phyloP scores from a whole-genome alignment of 2,888 invertebrate species.

The Apamea crenata region DNA sequence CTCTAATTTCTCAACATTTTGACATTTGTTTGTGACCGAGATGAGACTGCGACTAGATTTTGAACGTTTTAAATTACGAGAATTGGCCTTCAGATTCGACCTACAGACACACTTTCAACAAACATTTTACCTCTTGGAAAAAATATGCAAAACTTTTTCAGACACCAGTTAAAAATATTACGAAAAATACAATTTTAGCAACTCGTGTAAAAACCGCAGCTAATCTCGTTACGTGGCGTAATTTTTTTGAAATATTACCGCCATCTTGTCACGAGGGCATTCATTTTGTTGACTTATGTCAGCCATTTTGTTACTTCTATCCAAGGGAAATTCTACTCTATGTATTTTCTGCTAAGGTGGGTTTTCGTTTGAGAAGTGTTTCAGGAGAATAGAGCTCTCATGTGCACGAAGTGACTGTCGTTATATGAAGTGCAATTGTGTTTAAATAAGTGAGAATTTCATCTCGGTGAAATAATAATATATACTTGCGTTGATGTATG shows the following conservation, averaged over 20 bases:
- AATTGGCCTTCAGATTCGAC: not conserved
- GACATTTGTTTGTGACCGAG: too few relatives aligned
- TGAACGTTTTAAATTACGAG: too few relatives aligned
- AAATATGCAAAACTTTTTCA: slow-evolving; percentile 17
- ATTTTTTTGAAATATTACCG: slow-evolving; percentile 78
- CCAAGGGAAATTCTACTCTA: slow-evolving; percentile 38
- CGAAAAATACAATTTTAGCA: slow-evolving; percentile 65
- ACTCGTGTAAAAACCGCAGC: slow-evolving; percentile 69
- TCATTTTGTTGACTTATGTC: slow-evolving; percentile 77
- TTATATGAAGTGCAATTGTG: slow-evolving; percentile 64
- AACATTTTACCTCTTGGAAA: slow-evolving; percentile 16
- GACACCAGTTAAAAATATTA: slow-evolving; percentile 41
- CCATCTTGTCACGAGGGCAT: slow-evolving; percentile 77
- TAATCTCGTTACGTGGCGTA: slow-evolving; percentile 78
- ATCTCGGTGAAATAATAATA: slow-evolving; percentile 51
- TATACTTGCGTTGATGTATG: slow-evolving; percentile 23
- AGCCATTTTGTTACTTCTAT: slow-evolving; percentile 52
- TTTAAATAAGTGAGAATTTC: slow-evolving; percentile 62
- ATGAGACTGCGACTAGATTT: too few relatives aligned
- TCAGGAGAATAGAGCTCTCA: slow-evolving; percentile 50
- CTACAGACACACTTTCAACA: slow-evolving; percentile 13
- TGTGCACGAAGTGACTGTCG: slow-evolving; percentile 58
- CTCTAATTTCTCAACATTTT: too few relatives aligned
- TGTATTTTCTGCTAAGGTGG: not conserved
- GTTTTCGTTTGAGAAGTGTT: slow-evolving; percentile 24